Evolutionary conservation across 2,797 vertebrate species (phyloP), one percentile per base, ranked within the genome.

Genomic region (Enteromius argenteus): DNA sequence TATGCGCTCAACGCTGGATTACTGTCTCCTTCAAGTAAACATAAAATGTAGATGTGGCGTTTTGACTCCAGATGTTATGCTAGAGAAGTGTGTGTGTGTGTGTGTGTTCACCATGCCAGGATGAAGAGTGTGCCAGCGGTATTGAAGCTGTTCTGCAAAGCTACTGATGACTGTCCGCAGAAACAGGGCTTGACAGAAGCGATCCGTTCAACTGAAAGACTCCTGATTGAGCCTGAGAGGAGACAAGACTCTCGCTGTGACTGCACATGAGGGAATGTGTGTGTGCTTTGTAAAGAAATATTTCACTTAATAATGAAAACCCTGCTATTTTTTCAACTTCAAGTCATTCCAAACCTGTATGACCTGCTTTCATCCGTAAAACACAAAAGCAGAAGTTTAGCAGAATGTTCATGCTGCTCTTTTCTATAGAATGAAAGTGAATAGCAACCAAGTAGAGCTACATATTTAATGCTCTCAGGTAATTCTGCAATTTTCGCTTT

Each of bases 111-210:
- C 30, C 19, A 15, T 83, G 73, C 81, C 35, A 74, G 72, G 58
- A 67, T 75, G 56, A 81, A 62, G 80, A 86, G 66, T 71, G 88
- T 89, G 86, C 58, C 68, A 62, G n/a, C 46, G 35, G 39, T 66
- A 53, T 64, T 83, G 77, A 81, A 56, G 79, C 64, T 75, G 81
- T 78, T 73, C 88, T 51, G 27, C 88, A 87, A 87, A 90, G 83
- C 89, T 89, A 88, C 91, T 90, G 89, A 92, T 90, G 91, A 91
- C 89, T 89, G 87, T 89, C 91, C 85, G 84, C 90, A 91, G 85
- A 91, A 93, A 93, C 91, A 92, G 91, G 88, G 73, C 84, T 85
- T 84, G 79, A 80, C 77, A 53, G 71, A 79, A 32, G n/a, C 27
- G 17, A 58, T 66, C 14, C 37, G 39, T 90, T 85, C 58, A 83